Conservation (phyloP, 2,888 invertebrate genomes). For the Allacma fusca region DNA sequence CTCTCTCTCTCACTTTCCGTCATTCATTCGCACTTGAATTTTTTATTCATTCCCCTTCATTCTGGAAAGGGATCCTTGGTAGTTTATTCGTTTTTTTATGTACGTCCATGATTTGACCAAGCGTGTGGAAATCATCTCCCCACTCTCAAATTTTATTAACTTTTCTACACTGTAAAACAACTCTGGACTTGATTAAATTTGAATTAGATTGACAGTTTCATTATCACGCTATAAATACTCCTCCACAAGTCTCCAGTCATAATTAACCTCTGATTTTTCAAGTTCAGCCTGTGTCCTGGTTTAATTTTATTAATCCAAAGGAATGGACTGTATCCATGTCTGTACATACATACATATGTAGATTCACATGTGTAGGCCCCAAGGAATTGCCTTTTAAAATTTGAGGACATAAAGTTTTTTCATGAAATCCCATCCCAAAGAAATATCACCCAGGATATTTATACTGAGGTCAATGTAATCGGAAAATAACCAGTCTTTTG, state of each 20-base stretch:
- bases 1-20: constrained; percentile 2
- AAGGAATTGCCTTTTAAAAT: too few relatives aligned
- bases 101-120: too few relatives aligned
- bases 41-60: not conserved
- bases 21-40: constrained; percentile 26
- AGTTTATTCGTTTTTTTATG: too few relatives aligned
- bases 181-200: constrained; percentile 10
- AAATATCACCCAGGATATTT: too few relatives aligned
- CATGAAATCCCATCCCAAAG: too few relatives aligned
- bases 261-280: constrained; percentile 1
- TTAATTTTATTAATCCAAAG: not conserved
- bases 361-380: too few relatives aligned
- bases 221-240: constrained; percentile 25
- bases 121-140: not conserved
- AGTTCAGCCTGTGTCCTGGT: not conserved
- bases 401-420: too few relatives aligned
- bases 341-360: too few relatives aligned
- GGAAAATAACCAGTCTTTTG: too few relatives aligned
- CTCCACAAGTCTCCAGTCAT: not conserved
- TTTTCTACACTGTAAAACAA: constrained; percentile 1
- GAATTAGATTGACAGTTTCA: constrained; percentile 33
- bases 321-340: too few relatives aligned
- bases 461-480: too few relatives aligned
- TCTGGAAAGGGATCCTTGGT: not conserved
- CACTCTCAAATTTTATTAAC: constrained; percentile 6